phyloP scores from a whole-genome alignment of 2,113 vertebrate genomes.

The Cinclus cinclus region DNA sequence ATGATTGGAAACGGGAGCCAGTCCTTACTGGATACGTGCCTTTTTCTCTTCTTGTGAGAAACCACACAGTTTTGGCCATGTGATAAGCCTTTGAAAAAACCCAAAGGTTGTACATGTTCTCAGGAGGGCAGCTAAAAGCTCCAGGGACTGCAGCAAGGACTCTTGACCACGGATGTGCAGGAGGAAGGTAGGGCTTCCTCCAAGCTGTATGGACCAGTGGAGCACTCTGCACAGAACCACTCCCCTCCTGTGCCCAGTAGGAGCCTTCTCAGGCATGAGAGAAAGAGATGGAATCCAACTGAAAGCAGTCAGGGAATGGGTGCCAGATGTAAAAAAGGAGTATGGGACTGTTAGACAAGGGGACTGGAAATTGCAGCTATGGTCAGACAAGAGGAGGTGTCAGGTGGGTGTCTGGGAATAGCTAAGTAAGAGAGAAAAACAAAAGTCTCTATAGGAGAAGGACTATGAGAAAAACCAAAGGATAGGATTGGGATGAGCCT shows the following conservation, averaged over 20 bases:
- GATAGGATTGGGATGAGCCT: not conserved
- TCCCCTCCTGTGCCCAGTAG: not conserved
- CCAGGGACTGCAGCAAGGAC: not conserved
- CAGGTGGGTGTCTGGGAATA: not conserved
- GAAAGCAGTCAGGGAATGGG: not conserved
- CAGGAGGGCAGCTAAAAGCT: conserved; percentile 23
- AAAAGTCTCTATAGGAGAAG: not conserved
- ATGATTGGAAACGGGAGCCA: conserved; percentile 11
- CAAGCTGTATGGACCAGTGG: not conserved
- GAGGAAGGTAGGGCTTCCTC: not conserved
- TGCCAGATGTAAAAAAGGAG: not conserved
- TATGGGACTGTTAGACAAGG: not conserved
- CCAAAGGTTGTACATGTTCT: conserved; percentile 19
- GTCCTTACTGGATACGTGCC: conserved; percentile 43
- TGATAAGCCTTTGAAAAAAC: conserved; percentile 24
- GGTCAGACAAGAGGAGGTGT: not conserved
- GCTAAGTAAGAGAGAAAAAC: not conserved
- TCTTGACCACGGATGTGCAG: not conserved
- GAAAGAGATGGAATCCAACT: not conserved
- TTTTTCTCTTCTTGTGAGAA: conserved; percentile 43
- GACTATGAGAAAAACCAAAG: not conserved
- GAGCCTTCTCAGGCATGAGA: fast-evolving
- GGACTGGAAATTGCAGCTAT: not conserved
- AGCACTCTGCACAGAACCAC: not conserved
- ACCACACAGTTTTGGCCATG: conserved; percentile 42